Conservation (phyloP, 2,113 vertebrate species). For the Thoracochromis brauschi region DNA sequence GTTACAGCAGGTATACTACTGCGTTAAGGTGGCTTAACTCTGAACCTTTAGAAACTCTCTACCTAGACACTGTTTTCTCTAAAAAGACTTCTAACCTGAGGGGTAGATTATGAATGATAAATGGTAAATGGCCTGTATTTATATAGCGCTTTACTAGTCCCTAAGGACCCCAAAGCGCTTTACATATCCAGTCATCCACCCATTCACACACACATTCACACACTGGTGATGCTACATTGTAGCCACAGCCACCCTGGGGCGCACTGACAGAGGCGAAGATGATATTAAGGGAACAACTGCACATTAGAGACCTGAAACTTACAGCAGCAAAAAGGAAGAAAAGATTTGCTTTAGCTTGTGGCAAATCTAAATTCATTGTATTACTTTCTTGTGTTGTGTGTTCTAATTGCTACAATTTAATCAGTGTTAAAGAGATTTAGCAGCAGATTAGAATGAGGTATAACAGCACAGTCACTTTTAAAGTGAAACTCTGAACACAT, state of each 20-base stretch:
- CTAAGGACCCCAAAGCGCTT: too few relatives aligned
- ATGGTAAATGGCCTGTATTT: too few relatives aligned
- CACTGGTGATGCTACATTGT: too few relatives aligned
- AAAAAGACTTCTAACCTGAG: not conserved
- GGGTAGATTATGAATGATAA: fast-evolving
- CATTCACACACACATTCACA: too few relatives aligned
- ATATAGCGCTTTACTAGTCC: too few relatives aligned
- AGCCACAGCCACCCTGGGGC: too few relatives aligned
- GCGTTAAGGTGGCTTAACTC: not conserved
- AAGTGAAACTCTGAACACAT: not conserved
- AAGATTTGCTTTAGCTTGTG: not conserved
- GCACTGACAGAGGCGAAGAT: not conserved
- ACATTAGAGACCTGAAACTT: too few relatives aligned
- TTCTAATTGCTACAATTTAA: not conserved
- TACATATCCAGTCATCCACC: too few relatives aligned
- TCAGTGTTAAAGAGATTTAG: not conserved
- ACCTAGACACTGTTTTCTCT: not conserved
- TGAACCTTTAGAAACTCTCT: fast-evolving
- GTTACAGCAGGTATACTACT: not conserved
- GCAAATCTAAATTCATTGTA: not conserved
- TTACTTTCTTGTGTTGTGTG: not conserved
- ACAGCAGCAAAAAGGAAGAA: not conserved
- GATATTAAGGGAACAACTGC: too few relatives aligned
- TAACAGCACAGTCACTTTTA: not conserved
- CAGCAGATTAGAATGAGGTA: not conserved